These are phyloP conservation scores for Melitaea cinxia DNA, from an alignment of 1,140 invertebrate genomes.

Conservation along the genomic window DNA sequence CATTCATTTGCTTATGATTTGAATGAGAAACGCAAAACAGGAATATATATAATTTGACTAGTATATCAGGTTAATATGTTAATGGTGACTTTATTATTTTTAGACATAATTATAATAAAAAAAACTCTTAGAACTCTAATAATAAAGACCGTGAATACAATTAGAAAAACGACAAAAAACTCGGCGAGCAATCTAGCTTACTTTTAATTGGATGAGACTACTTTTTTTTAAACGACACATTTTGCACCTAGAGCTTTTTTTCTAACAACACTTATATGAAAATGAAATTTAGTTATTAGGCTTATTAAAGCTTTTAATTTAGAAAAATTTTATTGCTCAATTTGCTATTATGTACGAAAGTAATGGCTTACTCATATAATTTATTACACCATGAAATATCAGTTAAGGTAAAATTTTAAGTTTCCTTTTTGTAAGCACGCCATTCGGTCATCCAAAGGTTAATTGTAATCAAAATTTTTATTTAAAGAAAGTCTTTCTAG, in stretches of 20 bases:
- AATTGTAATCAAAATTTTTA: slow-evolving; percentile 9
- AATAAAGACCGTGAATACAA: slow-evolving; percentile 58
- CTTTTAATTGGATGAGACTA: slow-evolving; percentile 79
- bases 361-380: neutral
- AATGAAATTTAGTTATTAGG: slow-evolving; percentile 7
- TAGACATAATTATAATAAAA: neutral
- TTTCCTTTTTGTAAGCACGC: slow-evolving; percentile 5
- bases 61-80: no score
- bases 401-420: slow-evolving; percentile 6
- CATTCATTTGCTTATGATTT: no score
- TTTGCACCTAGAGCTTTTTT: slow-evolving; percentile 33
- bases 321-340: neutral
- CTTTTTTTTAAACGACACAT: slow-evolving; percentile 74
- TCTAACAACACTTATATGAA: slow-evolving; percentile 9
- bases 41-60: slow-evolving; percentile 2
- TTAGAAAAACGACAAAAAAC: slow-evolving; percentile 75
- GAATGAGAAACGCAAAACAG: neutral
- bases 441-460: slow-evolving; percentile 14
- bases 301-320: neutral
- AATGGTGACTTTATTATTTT: neutral
- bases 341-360: neutral
- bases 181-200: slow-evolving; percentile 72
- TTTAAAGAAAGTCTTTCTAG: slow-evolving; percentile 11
- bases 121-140: slow-evolving; percentile 46
- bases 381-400: slow-evolving; percentile 8